Percentiles rank a stretch among this genome's conserved stretches.
Evolutionary conservation across 2,113 vertebrate species (phyloP).

Genomic region (Felis catus): DNA sequence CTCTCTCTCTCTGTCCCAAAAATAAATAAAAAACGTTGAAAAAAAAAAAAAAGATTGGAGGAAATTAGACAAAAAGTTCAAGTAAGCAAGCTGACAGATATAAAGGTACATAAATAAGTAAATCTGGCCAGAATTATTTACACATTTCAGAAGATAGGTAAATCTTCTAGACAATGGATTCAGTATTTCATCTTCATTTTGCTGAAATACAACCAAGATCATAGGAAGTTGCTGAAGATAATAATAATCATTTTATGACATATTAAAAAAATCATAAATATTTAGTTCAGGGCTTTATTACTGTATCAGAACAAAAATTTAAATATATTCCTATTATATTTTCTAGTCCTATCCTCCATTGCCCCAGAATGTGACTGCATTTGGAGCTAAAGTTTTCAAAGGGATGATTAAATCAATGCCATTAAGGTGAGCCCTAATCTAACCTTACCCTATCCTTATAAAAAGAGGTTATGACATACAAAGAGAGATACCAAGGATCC

Average conservation of each 20-base stretch:
- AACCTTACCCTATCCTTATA: neutral
- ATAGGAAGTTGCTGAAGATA: neutral
- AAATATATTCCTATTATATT: neutral
- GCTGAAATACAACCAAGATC: neutral
- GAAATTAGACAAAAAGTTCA: neutral
- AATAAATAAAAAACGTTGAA: too few species aligned
- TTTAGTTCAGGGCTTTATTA: neutral
- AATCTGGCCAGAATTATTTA: neutral
- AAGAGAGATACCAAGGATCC: neutral
- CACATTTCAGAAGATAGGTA: neutral
- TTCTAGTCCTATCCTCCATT: neutral
- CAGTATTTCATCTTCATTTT: neutral
- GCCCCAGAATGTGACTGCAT: neutral
- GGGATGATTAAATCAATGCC: neutral
- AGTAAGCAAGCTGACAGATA: neutral
- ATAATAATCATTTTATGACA: neutral
- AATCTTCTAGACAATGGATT: neutral
- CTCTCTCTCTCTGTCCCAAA: too few species aligned
- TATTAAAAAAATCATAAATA: neutral
- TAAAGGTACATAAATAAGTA: neutral
- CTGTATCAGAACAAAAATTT: neutral
- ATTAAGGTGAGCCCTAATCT: neutral
- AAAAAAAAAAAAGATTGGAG: neutral
- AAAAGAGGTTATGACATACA: neutral
- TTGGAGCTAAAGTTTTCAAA: neutral